Conservation (phyloP, 1,140 invertebrate species). For the Zophobas atratus region DNA sequence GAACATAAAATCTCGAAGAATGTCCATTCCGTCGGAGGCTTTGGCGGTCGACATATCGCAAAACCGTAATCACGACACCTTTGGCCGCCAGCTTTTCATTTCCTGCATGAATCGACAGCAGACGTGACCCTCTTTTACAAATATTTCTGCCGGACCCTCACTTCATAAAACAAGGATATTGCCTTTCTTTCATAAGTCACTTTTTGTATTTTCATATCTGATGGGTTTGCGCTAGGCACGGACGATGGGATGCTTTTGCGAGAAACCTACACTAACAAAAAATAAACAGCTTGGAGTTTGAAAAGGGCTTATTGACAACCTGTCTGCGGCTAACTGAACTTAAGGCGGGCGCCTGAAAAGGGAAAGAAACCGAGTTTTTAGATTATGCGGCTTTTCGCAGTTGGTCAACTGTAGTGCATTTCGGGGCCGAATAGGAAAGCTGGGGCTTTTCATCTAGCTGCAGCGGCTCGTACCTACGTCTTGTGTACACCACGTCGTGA, state of each 20-base stretch:
- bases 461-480: no score
- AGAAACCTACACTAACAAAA: slow-evolving; percentile 28
- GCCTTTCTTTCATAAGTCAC: slow-evolving; percentile 35
- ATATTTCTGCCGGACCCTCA: slow-evolving; percentile 41
- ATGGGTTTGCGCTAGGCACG: background rate
- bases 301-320: slow-evolving; percentile 23
- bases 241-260: slow-evolving; percentile 1
- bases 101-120: slow-evolving; percentile 46
- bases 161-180: slow-evolving; percentile 45
- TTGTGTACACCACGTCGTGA: no score
- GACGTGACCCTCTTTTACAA: slow-evolving; percentile 44
- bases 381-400: no score
- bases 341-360: no score
- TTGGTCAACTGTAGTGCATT: no score
- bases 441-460: no score
- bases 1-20: slow-evolving; percentile 47
- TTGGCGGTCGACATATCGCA: slow-evolving; percentile 51
- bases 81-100: slow-evolving; percentile 52
- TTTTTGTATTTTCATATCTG: slow-evolving; percentile 42
- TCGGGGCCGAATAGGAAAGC: no score
- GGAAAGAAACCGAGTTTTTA: no score
- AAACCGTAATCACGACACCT: slow-evolving; percentile 51
- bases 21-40: slow-evolving; percentile 34
- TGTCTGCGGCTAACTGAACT: no score
- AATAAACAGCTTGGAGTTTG: slow-evolving; percentile 4